Evolutionary conservation across 1,140 invertebrate genomes (phyloP).

Genomic region (Periplaneta americana): DNA sequence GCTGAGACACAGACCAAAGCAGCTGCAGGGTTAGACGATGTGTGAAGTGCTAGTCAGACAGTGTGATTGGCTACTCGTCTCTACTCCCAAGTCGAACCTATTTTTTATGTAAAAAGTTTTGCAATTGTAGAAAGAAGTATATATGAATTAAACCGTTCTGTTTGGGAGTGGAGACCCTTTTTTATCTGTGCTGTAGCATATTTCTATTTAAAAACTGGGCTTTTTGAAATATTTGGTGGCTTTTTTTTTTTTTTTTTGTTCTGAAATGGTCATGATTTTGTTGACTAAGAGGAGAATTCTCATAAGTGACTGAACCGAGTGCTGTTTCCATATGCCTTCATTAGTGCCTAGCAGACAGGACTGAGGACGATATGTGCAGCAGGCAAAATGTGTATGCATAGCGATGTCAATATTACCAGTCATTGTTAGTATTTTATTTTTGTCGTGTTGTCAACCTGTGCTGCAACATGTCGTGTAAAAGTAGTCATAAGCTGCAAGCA

Average conservation of each 20-base stretch:
- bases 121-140: background rate
- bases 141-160: background rate
- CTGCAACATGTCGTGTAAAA: background rate
- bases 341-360: slow-evolving; percentile 2
- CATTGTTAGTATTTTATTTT: background rate
- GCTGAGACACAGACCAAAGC: background rate
- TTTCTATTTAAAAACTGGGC: background rate
- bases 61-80: background rate
- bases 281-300: background rate
- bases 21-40: background rate
- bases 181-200: background rate
- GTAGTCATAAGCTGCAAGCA: background rate
- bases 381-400: background rate
- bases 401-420: background rate
- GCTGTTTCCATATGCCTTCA: background rate
- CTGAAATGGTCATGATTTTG: background rate
- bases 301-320: background rate
- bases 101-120: background rate
- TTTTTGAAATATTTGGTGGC: background rate
- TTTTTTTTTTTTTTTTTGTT: background rate
- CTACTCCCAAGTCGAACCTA: background rate
- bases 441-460: background rate
- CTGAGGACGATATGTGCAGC: background rate
- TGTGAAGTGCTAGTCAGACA: background rate
- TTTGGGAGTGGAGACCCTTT: background rate